Evolutionary conservation across 1,140 invertebrate genomes (phyloP).

Genomic region (Asbolus verrucosus): DNA sequence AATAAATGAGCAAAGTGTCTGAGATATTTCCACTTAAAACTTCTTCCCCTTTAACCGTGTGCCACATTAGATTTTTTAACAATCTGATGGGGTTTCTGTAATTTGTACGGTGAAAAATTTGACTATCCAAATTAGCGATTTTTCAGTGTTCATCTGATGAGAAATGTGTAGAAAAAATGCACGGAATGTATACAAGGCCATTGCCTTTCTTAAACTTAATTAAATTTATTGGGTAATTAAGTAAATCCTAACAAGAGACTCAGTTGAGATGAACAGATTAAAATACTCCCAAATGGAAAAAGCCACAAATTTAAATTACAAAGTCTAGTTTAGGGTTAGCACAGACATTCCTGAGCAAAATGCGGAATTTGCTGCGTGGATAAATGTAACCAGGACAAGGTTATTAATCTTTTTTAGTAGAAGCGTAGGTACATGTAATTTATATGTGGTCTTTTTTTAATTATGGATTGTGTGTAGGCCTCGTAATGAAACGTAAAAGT

Average conservation of each 20-base stretch:
- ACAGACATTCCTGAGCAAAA: neutral
- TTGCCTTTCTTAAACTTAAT: slow-evolving; percentile 9
- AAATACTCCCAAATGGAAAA: slow-evolving; percentile 36
- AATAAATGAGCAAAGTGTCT: too few relatives aligned
- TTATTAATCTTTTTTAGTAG: too few relatives aligned
- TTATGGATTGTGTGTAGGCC: too few relatives aligned
- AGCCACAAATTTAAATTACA: slow-evolving; percentile 30
- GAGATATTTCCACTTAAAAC: too few relatives aligned
- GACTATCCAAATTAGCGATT: too few relatives aligned
- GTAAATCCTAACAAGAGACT: slow-evolving; percentile 34
- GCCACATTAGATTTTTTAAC: neutral
- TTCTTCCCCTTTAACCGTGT: too few relatives aligned
- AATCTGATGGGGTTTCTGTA: neutral
- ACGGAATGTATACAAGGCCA: neutral
- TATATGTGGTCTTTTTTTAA: too few relatives aligned
- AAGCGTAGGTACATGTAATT: too few relatives aligned
- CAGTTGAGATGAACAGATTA: slow-evolving; percentile 24
- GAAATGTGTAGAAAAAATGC: too few relatives aligned
- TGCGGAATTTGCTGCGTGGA: neutral
- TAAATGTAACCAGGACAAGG: too few relatives aligned
- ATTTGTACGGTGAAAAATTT: too few relatives aligned
- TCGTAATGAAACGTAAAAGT: neutral
- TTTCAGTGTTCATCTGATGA: too few relatives aligned
- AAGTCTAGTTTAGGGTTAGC: neutral
- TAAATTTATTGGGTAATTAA: slow-evolving; percentile 35